Conservation (phyloP, 1,140 invertebrate genomes). For the Euschistus heros region DNA sequence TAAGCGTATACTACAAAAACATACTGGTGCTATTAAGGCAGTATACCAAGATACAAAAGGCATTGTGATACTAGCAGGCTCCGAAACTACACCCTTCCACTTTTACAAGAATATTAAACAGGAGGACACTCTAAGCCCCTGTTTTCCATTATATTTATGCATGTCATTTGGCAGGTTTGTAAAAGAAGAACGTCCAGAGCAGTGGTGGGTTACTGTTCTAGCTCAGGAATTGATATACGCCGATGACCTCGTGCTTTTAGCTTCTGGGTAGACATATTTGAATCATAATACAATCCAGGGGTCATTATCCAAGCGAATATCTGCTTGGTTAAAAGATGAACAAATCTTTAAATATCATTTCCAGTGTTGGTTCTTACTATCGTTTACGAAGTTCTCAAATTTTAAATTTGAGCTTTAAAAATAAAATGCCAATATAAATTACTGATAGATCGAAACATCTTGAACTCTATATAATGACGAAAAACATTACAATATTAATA, state of each 20-base stretch:
- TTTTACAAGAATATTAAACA: constrained; percentile 6
- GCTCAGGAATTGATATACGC: not conserved
- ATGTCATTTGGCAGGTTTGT: not conserved
- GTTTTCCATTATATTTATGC: not conserved
- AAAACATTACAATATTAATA: too few species aligned
- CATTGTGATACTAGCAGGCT: not conserved
- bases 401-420: too few species aligned
- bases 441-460: too few species aligned
- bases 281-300: too few species aligned
- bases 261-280: too few species aligned
- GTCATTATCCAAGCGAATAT: too few species aligned
- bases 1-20: not conserved
- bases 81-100: not conserved
- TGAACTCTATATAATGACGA: too few species aligned
- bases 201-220: not conserved
- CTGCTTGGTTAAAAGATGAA: too few species aligned
- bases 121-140: not conserved
- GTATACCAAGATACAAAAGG: not conserved
- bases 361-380: too few species aligned
- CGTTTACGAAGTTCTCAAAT: too few species aligned
- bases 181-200: not conserved
- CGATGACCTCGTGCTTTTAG: not conserved
- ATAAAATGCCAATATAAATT: too few species aligned
- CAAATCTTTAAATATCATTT: too few species aligned
- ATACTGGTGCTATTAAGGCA: not conserved